phyloP scores from a whole-genome alignment of 1,140 invertebrate genomes.

The Diploscapter pachys region DNA sequence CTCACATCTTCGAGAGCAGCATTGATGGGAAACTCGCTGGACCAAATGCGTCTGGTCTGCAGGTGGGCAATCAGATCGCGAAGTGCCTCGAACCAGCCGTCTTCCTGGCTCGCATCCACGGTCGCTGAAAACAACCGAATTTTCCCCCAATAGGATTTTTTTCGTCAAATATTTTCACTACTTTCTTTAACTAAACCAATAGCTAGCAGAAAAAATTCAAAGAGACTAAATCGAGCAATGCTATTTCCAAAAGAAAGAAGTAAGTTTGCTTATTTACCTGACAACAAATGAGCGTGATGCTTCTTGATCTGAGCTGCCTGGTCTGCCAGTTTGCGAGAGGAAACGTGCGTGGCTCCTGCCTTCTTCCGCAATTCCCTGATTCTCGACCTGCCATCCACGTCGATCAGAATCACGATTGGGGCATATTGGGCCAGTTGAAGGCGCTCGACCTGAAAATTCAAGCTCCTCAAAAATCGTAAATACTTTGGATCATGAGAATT shows the following conservation, averaged over 20 bases:
- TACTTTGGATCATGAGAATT: background rate
- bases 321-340: slow-evolving; percentile 80
- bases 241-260: too few species aligned
- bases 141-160: too few species aligned
- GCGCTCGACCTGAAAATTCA: slow-evolving; percentile 71
- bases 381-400: slow-evolving; percentile 87
- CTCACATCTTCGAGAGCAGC: slow-evolving; percentile 71
- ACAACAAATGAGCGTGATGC: slow-evolving; percentile 90
- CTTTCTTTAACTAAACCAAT: too few species aligned
- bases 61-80: slow-evolving; percentile 86
- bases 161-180: too few species aligned
- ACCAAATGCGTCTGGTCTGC: slow-evolving; percentile 89
- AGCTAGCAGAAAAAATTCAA: too few species aligned
- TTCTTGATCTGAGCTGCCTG: slow-evolving; percentile 92
- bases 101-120: slow-evolving; percentile 76
- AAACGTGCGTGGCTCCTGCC: slow-evolving; percentile 43
- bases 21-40: slow-evolving; percentile 75
- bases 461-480: too few species aligned
- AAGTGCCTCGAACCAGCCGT: slow-evolving; percentile 88
- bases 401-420: slow-evolving; percentile 92
- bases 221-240: too few species aligned
- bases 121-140: slow-evolving; percentile 70
- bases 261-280: too few species aligned
- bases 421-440: slow-evolving; percentile 97
- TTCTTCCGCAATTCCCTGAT: slow-evolving; percentile 83